Evolutionary conservation across 2,797 vertebrate genomes (phyloP).

Genomic region (Pogoniulus pusillus): DNA sequence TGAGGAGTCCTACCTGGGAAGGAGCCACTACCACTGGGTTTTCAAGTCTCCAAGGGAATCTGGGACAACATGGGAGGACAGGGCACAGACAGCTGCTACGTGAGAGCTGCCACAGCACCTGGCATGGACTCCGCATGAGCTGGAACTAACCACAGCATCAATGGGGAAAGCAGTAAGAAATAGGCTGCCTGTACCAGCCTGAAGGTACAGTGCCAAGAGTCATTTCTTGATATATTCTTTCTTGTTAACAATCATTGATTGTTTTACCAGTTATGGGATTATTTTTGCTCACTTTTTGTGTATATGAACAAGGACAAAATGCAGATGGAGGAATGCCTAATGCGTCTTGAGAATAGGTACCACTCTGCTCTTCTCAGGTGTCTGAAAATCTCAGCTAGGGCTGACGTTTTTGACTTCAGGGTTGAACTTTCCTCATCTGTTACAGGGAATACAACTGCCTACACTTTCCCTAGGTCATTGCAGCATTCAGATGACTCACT

Average conservation of each 20-base stretch:
- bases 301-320: not conserved
- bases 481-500: not conserved
- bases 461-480: not conserved
- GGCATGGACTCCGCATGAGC: not conserved
- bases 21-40: not conserved
- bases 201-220: not conserved
- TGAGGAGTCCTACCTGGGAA: not conserved
- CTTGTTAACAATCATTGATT: not conserved
- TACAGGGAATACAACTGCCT: not conserved
- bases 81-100: not conserved
- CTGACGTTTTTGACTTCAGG: not conserved
- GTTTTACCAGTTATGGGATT: not conserved
- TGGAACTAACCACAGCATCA: not conserved
- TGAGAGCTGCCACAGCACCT: not conserved
- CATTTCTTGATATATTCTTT: not conserved
- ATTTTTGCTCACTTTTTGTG: not conserved
- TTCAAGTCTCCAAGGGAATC: not conserved
- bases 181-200: not conserved
- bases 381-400: not conserved
- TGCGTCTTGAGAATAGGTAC: rapidly evolving
- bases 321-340: not conserved
- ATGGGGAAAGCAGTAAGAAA: not conserved
- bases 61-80: rapidly evolving
- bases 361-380: not conserved
- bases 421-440: not conserved